phyloP scores from a whole-genome alignment of 2,113 vertebrate species.

The Pterocles gutturalis region DNA sequence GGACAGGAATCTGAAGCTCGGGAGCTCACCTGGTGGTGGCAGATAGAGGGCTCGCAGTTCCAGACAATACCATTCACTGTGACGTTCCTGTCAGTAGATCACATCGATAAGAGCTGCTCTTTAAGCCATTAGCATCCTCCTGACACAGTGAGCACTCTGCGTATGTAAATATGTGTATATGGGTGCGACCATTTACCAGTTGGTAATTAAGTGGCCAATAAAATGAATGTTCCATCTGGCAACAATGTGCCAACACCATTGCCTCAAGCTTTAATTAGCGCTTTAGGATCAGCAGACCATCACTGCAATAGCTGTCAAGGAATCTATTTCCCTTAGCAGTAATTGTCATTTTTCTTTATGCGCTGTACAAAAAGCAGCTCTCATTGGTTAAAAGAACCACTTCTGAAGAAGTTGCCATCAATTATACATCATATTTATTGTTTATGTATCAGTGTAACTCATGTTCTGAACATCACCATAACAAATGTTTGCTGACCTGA shows the following conservation, averaged over 20 bases:
- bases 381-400: neutral
- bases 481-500: neutral
- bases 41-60: neutral
- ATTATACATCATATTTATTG: neutral
- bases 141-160: neutral
- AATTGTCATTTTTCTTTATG: neutral
- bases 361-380: neutral
- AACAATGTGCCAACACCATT: neutral
- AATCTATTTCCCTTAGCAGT: neutral
- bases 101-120: neutral
- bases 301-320: neutral
- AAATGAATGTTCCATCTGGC: conserved; percentile 25
- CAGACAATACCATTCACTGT: conserved; percentile 9
- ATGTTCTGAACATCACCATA: neutral
- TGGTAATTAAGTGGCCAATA: conserved; percentile 36
- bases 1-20: neutral
- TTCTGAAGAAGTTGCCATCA: neutral
- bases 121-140: neutral
- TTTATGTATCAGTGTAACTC: neutral
- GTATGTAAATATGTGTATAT: conserved; percentile 25
- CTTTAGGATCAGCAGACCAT: neutral
- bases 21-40: neutral
- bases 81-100: neutral
- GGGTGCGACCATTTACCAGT: neutral
- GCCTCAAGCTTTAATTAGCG: neutral